Base-by-base conservation (phyloP, 2,888 invertebrate genomes). In the Ptilodon capucinus region DNA sequence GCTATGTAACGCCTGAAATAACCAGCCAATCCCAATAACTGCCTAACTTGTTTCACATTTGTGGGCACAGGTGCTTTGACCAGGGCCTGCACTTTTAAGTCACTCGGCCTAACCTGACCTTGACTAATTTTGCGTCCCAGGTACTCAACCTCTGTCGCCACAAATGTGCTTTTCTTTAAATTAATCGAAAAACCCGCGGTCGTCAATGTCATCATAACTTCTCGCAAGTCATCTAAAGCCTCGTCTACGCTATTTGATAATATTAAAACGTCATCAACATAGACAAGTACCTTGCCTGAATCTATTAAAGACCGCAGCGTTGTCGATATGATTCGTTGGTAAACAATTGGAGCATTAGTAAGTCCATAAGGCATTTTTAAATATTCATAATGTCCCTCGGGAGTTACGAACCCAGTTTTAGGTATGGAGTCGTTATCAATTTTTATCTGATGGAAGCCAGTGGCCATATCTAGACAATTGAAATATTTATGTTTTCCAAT, bases 321-420 rank as follows among this genome's bases (percentile, higher is more conserved):
- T 8, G 53, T 48, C 0, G 25, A 9, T 0, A 59, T 60, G 0
- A 60, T 56, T 2, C 54, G 44, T 28, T 63, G 60, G 17, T 57
- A 63, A 2, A 60, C 52, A 2, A 57, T 9, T 0, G 65, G 62
- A 0, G 62, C 54, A 30, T 60, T 65, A 0, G 54, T 44, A 7
- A 59, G 28, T 21, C 61, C 64, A 28, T 50, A 61, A 0, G 61
- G 60, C 57, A 64, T 58, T 35, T 55, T 59, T 0, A 57, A 1
- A 34, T 47, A 64, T n/a, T 64, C 56, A 8, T 28, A 61, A 16
- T 57, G 60, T 13, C 45, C 54, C 34, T 59, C 56, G 0, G 51
- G 51, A 9, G 46, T 52, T 8, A 55, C 51, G 16, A 62, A 62
- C 0, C 51, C 58, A 0, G 63, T 63, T 23, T 48, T 51, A 0